phyloP scores from a whole-genome alignment of 2,888 invertebrate genomes.

The Anaspis maculata region DNA sequence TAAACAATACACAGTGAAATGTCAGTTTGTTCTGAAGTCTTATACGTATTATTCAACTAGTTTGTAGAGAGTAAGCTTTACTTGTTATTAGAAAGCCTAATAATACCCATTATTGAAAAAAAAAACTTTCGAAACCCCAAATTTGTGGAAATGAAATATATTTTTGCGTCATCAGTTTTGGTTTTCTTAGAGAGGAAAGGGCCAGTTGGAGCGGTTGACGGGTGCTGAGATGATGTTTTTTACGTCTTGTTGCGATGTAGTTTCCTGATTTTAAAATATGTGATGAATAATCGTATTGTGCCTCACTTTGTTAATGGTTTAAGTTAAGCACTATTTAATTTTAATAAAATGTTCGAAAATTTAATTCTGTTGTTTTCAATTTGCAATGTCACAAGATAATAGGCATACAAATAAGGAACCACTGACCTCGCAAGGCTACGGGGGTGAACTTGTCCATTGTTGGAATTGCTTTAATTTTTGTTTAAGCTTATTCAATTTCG shows the following conservation, averaged over 20 bases:
- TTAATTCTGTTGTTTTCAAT: background rate
- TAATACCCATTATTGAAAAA: background rate
- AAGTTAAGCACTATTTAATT: conserved; percentile 34
- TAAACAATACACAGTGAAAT: no score
- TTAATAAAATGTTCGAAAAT: conserved; percentile 31
- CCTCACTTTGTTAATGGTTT: conserved; percentile 34
- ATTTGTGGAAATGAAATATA: conserved; percentile 6
- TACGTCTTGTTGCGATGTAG: conserved; percentile 15
- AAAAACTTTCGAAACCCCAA: conserved; percentile 4
- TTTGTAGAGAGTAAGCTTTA: conserved; percentile 23
- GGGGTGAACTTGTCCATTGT: no score
- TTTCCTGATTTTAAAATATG: conserved; percentile 20
- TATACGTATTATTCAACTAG: conserved; percentile 8
- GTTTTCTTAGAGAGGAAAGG: no score
- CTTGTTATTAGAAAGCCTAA: conserved; percentile 22
- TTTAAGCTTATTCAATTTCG: no score
- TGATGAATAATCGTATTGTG: conserved; percentile 33
- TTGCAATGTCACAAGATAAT: background rate
- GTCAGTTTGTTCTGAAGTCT: no score
- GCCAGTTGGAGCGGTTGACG: no score
- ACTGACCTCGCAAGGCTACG: no score
- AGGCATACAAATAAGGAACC: no score
- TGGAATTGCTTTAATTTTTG: no score
- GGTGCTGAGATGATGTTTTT: conserved; percentile 13
- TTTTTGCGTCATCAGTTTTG: no score